phyloP scores from a whole-genome alignment of 2,888 invertebrate genomes.

The Drosophila eohydei region DNA sequence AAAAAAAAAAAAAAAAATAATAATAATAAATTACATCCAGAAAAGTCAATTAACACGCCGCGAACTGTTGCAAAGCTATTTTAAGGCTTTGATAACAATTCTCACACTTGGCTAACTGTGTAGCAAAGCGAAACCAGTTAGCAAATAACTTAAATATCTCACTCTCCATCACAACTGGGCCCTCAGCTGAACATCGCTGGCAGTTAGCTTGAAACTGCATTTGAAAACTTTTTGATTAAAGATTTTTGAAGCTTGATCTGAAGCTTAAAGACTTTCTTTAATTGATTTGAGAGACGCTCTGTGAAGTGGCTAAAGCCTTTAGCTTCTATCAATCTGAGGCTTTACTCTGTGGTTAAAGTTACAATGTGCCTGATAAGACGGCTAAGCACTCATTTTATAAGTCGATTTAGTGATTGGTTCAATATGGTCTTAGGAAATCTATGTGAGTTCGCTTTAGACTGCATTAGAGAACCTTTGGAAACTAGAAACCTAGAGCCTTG shows the following conservation, averaged over 20 bases:
- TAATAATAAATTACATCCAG: slow-evolving; percentile 18
- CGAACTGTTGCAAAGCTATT: slow-evolving; percentile 11
- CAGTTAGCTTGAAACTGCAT: too few relatives aligned
- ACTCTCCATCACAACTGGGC: neutral
- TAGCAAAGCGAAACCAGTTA: slow-evolving; percentile 15
- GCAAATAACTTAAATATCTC: neutral
- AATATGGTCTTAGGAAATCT: too few relatives aligned
- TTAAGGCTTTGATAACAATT: slow-evolving; percentile 11
- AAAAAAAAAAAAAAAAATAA: slow-evolving; percentile 5
- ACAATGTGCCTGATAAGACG: neutral
- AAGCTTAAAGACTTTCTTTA: too few relatives aligned
- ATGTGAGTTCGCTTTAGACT: neutral
- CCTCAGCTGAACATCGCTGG: neutral
- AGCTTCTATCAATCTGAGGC: too few relatives aligned
- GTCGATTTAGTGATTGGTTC: too few relatives aligned
- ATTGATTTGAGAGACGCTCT: too few relatives aligned
- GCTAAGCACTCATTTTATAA: too few relatives aligned
- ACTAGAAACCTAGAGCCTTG: too few relatives aligned
- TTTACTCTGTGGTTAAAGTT: neutral
- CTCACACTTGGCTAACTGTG: slow-evolving; percentile 3
- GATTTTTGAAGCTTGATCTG: too few relatives aligned
- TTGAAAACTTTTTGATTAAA: too few relatives aligned
- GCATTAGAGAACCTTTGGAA: neutral
- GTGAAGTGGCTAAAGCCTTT: too few relatives aligned
- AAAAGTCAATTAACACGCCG: slow-evolving; percentile 23